phyloP scores from a whole-genome alignment of 2,113 vertebrate species.

The Myrmecophaga tridactyla region DNA sequence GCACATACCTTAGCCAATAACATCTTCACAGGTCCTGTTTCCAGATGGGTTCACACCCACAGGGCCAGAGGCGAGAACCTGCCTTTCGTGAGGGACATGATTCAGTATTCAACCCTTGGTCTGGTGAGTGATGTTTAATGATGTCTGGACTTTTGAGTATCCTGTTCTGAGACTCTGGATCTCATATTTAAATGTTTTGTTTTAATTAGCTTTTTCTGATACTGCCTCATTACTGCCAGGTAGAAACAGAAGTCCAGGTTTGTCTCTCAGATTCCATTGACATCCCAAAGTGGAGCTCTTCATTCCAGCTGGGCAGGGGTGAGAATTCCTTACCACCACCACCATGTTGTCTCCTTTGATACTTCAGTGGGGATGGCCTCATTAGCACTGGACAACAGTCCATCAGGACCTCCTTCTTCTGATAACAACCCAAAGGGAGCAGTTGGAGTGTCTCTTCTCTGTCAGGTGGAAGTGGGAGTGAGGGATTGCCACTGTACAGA shows the following conservation, averaged over 20 bases:
- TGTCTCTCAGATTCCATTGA: too few species aligned
- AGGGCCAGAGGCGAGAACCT: too few species aligned
- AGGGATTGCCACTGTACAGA: too few species aligned
- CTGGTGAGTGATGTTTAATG: background rate
- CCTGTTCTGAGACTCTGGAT: background rate
- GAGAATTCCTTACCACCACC: background rate
- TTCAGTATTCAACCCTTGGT: too few species aligned
- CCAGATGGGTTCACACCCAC: too few species aligned
- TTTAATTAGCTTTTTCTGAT: background rate
- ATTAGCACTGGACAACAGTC: background rate
- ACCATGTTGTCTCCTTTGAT: background rate
- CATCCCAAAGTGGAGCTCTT: background rate
- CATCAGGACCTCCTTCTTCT: background rate
- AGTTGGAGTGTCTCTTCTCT: background rate
- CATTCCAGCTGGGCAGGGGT: background rate
- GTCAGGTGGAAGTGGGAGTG: background rate
- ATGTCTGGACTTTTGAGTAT: background rate
- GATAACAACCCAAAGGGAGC: background rate
- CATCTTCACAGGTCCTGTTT: too few species aligned
- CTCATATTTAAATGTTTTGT: background rate
- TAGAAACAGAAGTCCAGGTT: background rate
- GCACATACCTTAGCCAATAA: too few species aligned
- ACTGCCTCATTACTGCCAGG: background rate
- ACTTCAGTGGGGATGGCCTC: background rate
- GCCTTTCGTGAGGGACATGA: too few species aligned